Base-by-base conservation (phyloP, 2,797 vertebrate species). In the Austrolebias charrua region DNA sequence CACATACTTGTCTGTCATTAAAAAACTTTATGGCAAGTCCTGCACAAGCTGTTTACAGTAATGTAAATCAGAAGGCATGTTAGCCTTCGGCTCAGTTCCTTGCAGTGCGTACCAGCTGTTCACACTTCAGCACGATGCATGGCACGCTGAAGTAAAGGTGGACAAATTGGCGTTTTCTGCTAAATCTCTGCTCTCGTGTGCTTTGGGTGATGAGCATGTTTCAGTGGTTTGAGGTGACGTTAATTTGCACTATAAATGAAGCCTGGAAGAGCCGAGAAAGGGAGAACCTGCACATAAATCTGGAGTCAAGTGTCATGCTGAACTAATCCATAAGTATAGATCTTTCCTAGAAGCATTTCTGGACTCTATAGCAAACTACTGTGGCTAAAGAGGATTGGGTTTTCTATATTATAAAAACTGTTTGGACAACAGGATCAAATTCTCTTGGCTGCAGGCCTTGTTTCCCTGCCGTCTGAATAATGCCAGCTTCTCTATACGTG, bases 371-470 rank as follows among this genome's bases (percentile, higher is more conserved):
- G 38, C 11, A 31, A 55, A n/a, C 57, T n/a, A 29, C 50, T 46
- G 51, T 7, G 12, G 57, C 76, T 48, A 49, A 9, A 5, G 68
- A 1, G 84, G 76, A 84, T 84, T 85, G 80, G 80, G 69, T 83
- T 88, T 81, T 87, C 73, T 93, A 88, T 83, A 93, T 93, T 91
- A 91, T 91, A 92, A 91, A 92, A 82, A 64, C 86, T 78, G 81
- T 40, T 86, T 64, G 78, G 79, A 86, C 82, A 67, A 81, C 56
- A 42, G 80, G 88, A 91, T 93, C 84, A 31, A 67, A 88, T 93
- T 92, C 81, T 92, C 88, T 83, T 80, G 79, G 78, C 80, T 59
- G 42, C 12, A 11, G 13, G 38, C 38, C 38, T 9, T 33, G 31
- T 33, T 33, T 33, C 6, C 31, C 31, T 33, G 57, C 66, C 20